Evolutionary conservation across 2,888 invertebrate genomes (phyloP), one percentile per base, ranked within the genome.

Genomic region (Acanthosoma haemorrhoidale): DNA sequence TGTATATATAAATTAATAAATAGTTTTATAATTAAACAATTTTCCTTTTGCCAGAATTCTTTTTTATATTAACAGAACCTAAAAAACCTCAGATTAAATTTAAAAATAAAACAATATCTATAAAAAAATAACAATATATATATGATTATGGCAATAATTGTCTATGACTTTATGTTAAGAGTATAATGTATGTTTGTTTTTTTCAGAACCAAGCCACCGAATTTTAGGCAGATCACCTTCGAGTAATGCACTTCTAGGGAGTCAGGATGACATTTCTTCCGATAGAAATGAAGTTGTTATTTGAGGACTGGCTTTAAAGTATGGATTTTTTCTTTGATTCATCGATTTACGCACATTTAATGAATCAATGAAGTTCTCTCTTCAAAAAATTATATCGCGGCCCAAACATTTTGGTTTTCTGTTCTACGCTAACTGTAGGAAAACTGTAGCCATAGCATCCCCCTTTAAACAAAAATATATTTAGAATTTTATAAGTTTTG

Each of bases 241-340:
- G 25, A 58, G 68, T 25, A 68, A 68, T 68, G 68, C 29, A 31
- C 39, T 68, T 41, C 6, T 59, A 25, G 68, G 68, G 36, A 68
- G 68, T 38, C 32, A 39, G 15, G 68, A 68, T 29, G 58, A 68
- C 29, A 59, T 68, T n/a, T 38, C 32, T 18, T 18, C 36, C 15
- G 66, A 66, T 18, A 68, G 57, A 31, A 57, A 57, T 34, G 68
- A 57, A 29, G 57, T 34, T 16, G 51, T 57, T 64, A 64, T 64
- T 64, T 64, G 64, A 64, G 64, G 43, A 31, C 25, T 64, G 64
- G 36, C 38, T 31, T 21, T 43, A 21, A 64, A 39, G 64, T 64
- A 39, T 25, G 64, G 21, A 36, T 15, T 32, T 59, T 18, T 59
- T 1, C 29, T 11, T n/a, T 59, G 29, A 29, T 31, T 9, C 15